phyloP scores from a whole-genome alignment of 2,888 invertebrate genomes.

The Neelides folsomi region DNA sequence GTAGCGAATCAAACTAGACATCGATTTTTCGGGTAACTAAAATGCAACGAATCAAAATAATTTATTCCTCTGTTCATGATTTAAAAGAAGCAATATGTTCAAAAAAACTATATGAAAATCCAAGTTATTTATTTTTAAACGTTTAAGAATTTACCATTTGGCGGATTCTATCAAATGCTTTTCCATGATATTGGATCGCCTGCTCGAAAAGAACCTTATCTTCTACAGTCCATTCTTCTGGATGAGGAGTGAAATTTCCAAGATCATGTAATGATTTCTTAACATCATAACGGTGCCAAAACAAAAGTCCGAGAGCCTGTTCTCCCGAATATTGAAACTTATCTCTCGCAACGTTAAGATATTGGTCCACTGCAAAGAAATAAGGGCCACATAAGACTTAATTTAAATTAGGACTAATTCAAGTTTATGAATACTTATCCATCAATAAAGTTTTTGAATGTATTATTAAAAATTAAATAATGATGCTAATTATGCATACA shows the following conservation, averaged over 20 bases:
- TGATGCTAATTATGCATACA: too few species aligned
- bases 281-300: constrained; percentile 95
- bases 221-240: constrained; percentile 96
- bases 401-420: too few species aligned
- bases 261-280: constrained; percentile 82
- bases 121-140: too few species aligned
- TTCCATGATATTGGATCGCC: constrained; percentile 95
- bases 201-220: constrained; percentile 97
- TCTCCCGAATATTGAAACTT: constrained; percentile 96
- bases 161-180: constrained; percentile 89
- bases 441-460: too few species aligned
- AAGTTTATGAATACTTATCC: too few species aligned
- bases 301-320: constrained; percentile 92
- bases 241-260: constrained; percentile 92
- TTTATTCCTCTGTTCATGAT: not conserved
- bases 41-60: constrained; percentile 26
- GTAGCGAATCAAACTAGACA: constrained; percentile 88
- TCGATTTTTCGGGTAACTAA: constrained; percentile 90
- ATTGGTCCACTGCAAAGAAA: constrained; percentile 85
- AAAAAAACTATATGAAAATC: too few species aligned
- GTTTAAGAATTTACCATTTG: constrained; percentile 65
- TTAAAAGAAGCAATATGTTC: constrained; percentile 10
- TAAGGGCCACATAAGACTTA: too few species aligned
- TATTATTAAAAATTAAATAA: too few species aligned
- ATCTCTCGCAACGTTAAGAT: constrained; percentile 83